Evolutionary conservation across 2,888 invertebrate genomes (phyloP).

Genomic region (Nezara viridula): DNA sequence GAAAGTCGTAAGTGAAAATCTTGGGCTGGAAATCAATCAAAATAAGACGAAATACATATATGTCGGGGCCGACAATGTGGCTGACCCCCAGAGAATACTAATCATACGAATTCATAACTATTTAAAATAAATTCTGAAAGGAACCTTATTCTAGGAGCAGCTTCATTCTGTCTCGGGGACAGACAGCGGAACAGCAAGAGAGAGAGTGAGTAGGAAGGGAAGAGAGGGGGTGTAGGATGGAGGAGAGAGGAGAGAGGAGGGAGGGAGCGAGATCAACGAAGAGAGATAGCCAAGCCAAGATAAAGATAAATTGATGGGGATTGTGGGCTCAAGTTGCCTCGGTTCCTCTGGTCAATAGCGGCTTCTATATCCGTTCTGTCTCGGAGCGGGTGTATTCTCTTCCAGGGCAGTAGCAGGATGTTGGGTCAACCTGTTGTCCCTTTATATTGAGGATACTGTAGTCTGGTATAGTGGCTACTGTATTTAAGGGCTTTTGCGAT

Average conservation of each 20-base stretch:
- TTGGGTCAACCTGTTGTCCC: conserved; percentile 25
- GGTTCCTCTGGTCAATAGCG: neutral
- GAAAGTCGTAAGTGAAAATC: no score
- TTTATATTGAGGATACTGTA: neutral
- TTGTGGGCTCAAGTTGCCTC: neutral
- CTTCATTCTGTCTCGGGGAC: neutral
- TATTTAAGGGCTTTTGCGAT: no score
- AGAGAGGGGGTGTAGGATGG: no score
- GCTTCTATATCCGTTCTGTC: conserved; percentile 34
- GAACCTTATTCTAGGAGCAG: neutral
- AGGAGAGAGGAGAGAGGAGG: neutral
- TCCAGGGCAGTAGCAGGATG: neutral
- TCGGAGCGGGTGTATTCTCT: neutral
- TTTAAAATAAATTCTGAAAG: neutral
- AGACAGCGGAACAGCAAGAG: neutral
- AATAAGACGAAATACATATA: no score
- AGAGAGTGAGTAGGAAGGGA: neutral
- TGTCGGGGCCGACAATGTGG: no score
- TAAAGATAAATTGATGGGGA: conserved; percentile 38
- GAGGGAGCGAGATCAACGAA: neutral
- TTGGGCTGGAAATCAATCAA: no score
- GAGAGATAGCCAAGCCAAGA: conserved; percentile 23
- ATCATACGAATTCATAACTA: no score
- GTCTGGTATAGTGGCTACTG: neutral
- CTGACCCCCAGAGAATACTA: no score